Evolutionary conservation across 2,888 invertebrate species (phyloP), one percentile per base, ranked within the genome.

Genomic region (Eucera pruinosa): DNA sequence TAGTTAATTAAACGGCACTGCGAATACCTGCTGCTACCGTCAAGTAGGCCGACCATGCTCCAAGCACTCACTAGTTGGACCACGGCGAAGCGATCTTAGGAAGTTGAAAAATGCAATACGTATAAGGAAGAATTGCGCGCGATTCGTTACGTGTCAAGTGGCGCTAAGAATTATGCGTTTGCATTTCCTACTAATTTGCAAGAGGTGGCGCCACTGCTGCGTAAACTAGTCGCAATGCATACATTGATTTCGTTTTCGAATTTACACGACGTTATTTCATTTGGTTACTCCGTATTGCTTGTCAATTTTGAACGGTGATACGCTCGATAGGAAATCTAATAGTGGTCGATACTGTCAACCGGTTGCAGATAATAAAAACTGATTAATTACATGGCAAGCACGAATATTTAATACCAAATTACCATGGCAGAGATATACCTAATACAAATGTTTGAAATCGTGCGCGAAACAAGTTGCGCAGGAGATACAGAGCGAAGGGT

Each of bases 1-100:
- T 88, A 89, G 85, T 89, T 90, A 89, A 91, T 90, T 89, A 89
- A 90, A 89, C 81, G 50, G 48, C 47, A 65, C 52, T 15, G 25
- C 57, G 7, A 61, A 50, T 47, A 52, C 57, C 15, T 23, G 61
- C 30, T 25, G 47, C 58, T 36, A 25, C 66, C 25, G 47, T 25
- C 54, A 30, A 41, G 52, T 5, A 48, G 60, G n/a, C 23, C n/a
- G n/a, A n/a, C n/a, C n/a, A n/a, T n/a, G n/a, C n/a, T n/a, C n/a
- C n/a, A n/a, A n/a, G 25, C 23, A 41, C 30, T 18, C 3, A 27
- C 0, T 3, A 36, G n/a, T n/a, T 55, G 33, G 3, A 15, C 1
- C n/a, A 36, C 55, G 15, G 41, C 13, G 47, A 33, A 47, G 48
- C 41, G 41, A 15, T n/a, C 13, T 13, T 43, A 36, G 20, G 3